Evolutionary conservation across 1,140 invertebrate species (phyloP), one percentile per base, ranked within the genome.

Genomic region (Triops longicaudatus): DNA sequence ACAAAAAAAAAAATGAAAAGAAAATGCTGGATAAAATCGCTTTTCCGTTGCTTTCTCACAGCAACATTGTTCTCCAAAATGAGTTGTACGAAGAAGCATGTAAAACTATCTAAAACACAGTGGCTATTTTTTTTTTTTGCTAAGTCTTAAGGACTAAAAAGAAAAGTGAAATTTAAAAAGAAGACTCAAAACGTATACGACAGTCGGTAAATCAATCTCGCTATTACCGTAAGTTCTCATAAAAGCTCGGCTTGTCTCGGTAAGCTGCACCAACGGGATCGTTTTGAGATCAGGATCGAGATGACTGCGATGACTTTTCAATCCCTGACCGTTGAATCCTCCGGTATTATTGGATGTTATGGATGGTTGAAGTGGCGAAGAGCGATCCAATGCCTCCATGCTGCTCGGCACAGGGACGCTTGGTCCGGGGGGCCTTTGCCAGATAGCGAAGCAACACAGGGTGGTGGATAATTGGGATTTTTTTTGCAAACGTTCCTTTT

Each of bases 211-310:
- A 37, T 63, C 50, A 14, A 63, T 17, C 50, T 22, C 17, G 50
- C 14, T 63, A 63, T 63, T 63, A 63, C 50, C 50, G 50, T 63
- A 63, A 63, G 50, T 63, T 63, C 50, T 63, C 50, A 63, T 63
- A 63, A 63, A 63, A 63, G 50, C 50, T 6, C 50, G 50, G 50
- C 50, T 63, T 63, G 50, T 63, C 10, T 63, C 50, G 50, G 50
- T 63, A 22, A 63, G 50, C 50, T 63, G 50, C 50, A 63, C 50
- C 50, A 63, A 22, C 50, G 50, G n/a, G 50, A 14, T 63, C 50
- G 50, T 63, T 63, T 63, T 63, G 7, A 22, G 50, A 63, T 63
- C 50, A 9, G 17, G 7, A 63, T 63, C 50, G 50, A 14, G 50
- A 22, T 17, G 50, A 63, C 50, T 63, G 50, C 50, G 50, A 63